These are phyloP conservation scores for Aldabrachelys gigantea DNA, from an alignment of 2,113 vertebrate species.

Conservation along the genomic window DNA sequence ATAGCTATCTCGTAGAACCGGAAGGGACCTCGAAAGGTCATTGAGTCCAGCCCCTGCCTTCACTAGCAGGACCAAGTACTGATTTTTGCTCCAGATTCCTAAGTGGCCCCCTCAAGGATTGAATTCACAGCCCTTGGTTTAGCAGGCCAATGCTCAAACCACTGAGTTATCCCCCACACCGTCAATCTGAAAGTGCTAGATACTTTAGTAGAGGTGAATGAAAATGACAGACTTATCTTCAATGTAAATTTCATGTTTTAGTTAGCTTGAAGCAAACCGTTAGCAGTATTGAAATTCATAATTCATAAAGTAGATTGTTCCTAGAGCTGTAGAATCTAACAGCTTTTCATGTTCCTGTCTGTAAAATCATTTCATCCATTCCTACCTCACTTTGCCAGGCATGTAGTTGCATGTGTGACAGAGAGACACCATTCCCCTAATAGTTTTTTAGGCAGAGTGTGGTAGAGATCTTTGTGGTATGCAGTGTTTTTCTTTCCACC, in stretches of 20 bases:
- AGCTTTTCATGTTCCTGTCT: not conserved
- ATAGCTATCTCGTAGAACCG: too few relatives aligned
- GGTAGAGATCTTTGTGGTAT: not conserved
- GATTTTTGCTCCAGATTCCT: too few relatives aligned
- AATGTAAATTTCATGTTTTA: not conserved
- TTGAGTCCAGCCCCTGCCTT: too few relatives aligned
- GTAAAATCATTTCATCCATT: not conserved
- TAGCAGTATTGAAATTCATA: not conserved
- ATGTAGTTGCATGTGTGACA: not conserved
- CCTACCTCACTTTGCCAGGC: not conserved
- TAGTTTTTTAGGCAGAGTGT: not conserved
- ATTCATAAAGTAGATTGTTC: not conserved
- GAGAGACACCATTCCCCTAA: not conserved
- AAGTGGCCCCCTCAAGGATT: too few relatives aligned
- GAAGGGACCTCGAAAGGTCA: too few relatives aligned
- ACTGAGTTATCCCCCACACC: too few relatives aligned
- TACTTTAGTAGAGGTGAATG: not conserved
- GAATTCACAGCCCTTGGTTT: too few relatives aligned
- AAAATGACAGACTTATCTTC: not conserved
- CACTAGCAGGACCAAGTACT: too few relatives aligned
- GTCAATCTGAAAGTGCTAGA: not conserved
- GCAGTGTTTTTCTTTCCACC: not conserved
- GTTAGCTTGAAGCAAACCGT: too few relatives aligned
- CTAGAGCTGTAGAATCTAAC: not conserved
- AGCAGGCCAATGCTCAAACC: too few relatives aligned